Evolutionary conservation across 2,113 vertebrate species (phyloP).

Genomic region (Alethe castanea): DNA sequence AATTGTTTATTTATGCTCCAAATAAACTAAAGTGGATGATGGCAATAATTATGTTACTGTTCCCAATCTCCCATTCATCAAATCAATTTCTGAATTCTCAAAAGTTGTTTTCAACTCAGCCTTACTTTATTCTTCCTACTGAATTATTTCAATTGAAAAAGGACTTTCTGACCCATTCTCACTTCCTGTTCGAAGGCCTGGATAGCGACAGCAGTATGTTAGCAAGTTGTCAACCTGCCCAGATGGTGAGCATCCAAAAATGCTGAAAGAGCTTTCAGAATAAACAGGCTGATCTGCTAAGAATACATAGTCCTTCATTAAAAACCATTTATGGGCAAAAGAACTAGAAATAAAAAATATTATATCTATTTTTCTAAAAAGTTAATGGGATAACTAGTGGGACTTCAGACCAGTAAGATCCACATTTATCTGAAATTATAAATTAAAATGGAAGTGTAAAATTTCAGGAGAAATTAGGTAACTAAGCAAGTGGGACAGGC

Average conservation of each 20-base stretch:
- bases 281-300: constrained; percentile 49
- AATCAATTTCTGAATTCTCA: constrained; percentile 15
- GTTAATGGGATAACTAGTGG: background rate
- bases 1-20: constrained; percentile 51
- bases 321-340: constrained; percentile 25
- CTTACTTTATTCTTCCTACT: constrained; percentile 32
- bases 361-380: background rate
- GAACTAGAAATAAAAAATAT: background rate
- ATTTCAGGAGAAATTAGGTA: background rate
- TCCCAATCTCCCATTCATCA: background rate
- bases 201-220: constrained; percentile 47
- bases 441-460: background rate
- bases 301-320: constrained; percentile 50
- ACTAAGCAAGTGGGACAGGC: background rate
- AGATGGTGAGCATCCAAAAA: constrained; percentile 61
- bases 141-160: constrained; percentile 50
- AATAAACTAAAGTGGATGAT: constrained; percentile 12
- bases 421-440: background rate
- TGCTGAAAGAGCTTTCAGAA: constrained; percentile 57
- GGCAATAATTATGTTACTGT: constrained; percentile 13
- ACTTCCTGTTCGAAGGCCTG: constrained; percentile 34
- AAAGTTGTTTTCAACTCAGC: constrained; percentile 20
- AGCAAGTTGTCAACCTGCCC: constrained; percentile 60
- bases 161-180: constrained; percentile 56
- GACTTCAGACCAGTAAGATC: background rate